A percentile compares a stretch with the other conserved stretches of the same genome.
Evolutionary conservation across 1,140 invertebrate genomes (phyloP).

Genomic region (Ladona fulva): DNA sequence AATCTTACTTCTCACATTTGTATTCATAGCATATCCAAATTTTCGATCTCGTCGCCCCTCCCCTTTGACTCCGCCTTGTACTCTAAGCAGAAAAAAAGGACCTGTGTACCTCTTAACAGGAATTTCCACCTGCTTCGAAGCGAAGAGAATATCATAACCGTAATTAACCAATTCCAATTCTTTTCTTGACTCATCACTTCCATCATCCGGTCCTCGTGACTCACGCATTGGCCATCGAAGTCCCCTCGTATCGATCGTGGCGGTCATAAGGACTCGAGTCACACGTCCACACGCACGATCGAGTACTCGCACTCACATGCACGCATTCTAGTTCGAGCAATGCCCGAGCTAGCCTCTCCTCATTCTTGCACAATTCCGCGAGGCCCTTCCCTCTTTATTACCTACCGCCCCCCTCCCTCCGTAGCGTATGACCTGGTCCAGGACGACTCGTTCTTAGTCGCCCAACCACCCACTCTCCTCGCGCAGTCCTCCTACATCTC

Average conservation of each 20-base stretch:
- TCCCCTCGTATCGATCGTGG: too few species aligned
- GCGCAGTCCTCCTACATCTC: neutral
- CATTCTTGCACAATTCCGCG: neutral
- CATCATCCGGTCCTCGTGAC: neutral
- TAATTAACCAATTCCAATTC: too few species aligned
- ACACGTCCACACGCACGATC: neutral
- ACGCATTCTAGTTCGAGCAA: neutral
- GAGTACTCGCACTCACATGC: neutral
- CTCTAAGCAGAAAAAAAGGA: too few species aligned
- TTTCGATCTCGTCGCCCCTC: too few species aligned
- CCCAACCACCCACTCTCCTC: neutral
- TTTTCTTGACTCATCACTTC: too few species aligned
- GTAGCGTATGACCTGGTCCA: constrained; percentile 6
- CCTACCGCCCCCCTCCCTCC: neutral
- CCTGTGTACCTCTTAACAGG: too few species aligned
- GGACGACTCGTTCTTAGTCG: neutral
- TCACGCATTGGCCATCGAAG: neutral
- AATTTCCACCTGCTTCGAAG: too few species aligned
- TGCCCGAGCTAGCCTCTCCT: neutral
- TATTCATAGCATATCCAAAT: too few species aligned
- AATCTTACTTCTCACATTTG: too few species aligned
- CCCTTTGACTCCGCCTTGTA: too few species aligned
- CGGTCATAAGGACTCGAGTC: too few species aligned
- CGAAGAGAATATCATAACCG: too few species aligned
- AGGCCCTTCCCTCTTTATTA: neutral